These are phyloP conservation scores for Oreotrochilus melanogaster DNA, from an alignment of 2,113 vertebrate genomes.

Conservation along the genomic window DNA sequence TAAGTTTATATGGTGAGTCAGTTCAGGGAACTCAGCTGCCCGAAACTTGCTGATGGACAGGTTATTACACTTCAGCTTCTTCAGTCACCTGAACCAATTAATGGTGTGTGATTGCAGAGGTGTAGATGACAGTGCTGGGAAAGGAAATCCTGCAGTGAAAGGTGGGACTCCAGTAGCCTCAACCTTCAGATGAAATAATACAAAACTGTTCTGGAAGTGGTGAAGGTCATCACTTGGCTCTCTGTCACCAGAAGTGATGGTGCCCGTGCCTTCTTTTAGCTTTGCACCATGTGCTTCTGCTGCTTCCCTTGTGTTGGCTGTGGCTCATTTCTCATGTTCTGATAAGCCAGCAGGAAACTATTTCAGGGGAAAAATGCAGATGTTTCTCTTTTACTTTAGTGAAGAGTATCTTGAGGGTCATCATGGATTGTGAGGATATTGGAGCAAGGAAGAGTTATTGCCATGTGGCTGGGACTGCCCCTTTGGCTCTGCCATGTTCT, in stretches of 20 bases:
- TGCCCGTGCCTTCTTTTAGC: background rate
- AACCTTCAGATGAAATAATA: background rate
- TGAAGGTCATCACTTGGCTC: background rate
- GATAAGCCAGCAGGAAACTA: background rate
- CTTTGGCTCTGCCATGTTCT: background rate
- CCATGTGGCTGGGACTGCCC: background rate
- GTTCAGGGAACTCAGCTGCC: background rate
- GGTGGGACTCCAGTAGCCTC: background rate
- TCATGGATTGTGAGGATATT: background rate
- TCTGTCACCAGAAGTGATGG: background rate
- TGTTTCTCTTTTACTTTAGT: background rate
- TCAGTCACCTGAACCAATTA: background rate
- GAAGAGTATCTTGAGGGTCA: background rate
- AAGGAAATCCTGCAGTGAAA: background rate
- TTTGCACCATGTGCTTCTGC: background rate
- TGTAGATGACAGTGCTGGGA: background rate
- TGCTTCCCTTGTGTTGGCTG: background rate
- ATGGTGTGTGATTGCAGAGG: background rate
- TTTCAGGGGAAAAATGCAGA: background rate
- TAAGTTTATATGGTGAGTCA: background rate
- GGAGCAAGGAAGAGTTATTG: background rate
- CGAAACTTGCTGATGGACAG: background rate
- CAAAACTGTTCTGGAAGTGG: background rate
- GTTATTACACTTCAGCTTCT: background rate
- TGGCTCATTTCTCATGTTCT: background rate